Conservation (phyloP, 2,888 invertebrate species). For the Epirrhoe tristata region DNA sequence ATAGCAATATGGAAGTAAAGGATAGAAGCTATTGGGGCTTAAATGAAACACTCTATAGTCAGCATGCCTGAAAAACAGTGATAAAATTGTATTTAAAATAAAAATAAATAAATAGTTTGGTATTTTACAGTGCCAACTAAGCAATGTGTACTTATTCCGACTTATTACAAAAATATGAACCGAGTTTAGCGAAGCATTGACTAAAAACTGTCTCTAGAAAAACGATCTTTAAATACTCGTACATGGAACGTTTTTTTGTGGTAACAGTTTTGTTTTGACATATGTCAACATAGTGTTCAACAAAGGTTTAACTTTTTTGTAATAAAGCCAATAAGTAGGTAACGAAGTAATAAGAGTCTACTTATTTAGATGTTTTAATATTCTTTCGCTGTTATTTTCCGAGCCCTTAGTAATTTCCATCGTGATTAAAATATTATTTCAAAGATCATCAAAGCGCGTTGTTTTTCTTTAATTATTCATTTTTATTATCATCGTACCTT, state of each 20-base stretch:
- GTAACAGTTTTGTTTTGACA: too few species aligned
- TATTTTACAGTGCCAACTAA: too few species aligned
- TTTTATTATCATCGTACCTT: conserved; percentile 2
- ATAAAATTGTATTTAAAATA: not conserved
- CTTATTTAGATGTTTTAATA: not conserved
- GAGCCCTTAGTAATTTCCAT: not conserved
- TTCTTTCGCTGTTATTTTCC: not conserved
- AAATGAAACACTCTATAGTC: not conserved
- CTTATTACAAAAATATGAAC: too few species aligned
- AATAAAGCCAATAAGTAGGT: too few species aligned
- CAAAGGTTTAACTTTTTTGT: too few species aligned
- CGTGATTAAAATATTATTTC: not conserved
- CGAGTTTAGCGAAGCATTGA: too few species aligned
- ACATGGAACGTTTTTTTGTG: too few species aligned
- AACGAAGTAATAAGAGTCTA: not conserved
- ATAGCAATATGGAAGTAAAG: not conserved
- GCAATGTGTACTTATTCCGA: too few species aligned
- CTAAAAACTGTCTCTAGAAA: too few species aligned
- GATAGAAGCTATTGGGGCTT: not conserved
- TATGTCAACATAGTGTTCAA: too few species aligned
- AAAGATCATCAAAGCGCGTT: not conserved
- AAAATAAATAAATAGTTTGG: too few species aligned
- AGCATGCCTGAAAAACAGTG: not conserved
- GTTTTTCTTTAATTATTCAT: not conserved
- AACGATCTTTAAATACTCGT: too few species aligned